Percentiles rank a stretch among this genome's conserved stretches.
phyloP scores from a whole-genome alignment of 35 echinoderm and acorn worm species.

The Acanthaster planci region DNA sequence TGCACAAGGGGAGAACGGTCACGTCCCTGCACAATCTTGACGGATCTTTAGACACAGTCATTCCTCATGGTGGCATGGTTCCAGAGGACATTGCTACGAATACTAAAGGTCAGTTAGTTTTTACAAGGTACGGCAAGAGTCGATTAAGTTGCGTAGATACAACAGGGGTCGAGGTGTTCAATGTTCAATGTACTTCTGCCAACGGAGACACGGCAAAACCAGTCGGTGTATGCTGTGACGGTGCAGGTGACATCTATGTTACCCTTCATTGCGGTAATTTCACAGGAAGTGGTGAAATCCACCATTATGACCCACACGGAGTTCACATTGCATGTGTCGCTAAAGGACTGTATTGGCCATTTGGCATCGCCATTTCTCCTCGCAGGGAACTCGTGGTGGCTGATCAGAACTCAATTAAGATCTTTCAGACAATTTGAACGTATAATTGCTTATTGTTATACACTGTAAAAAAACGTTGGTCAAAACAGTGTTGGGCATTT shows the following conservation, averaged over 20 bases:
- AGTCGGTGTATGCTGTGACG: slow-evolving; percentile 19
- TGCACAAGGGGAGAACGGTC: neutral
- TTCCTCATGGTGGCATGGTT: neutral
- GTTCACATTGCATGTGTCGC: neutral
- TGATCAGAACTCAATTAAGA: neutral
- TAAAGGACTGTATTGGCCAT: neutral
- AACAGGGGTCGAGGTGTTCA: neutral
- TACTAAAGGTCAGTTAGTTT: neutral
- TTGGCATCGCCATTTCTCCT: neutral
- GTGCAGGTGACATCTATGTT: slow-evolving; percentile 18
- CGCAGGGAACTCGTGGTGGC: neutral
- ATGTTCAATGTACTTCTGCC: neutral
- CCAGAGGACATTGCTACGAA: neutral
- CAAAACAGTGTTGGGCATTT: no score
- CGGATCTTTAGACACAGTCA: neutral
- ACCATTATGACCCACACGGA: neutral
- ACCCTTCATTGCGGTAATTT: slow-evolving; percentile 6
- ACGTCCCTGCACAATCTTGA: neutral
- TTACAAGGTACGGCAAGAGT: neutral
- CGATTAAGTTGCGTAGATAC: neutral
- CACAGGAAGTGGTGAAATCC: neutral
- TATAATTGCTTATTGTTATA: no score
- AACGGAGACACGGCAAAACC: neutral
- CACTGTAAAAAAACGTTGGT: no score
- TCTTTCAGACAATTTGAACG: neutral